Evolutionary conservation across 2,888 invertebrate genomes (phyloP).

Genomic region (Ophraella communa): DNA sequence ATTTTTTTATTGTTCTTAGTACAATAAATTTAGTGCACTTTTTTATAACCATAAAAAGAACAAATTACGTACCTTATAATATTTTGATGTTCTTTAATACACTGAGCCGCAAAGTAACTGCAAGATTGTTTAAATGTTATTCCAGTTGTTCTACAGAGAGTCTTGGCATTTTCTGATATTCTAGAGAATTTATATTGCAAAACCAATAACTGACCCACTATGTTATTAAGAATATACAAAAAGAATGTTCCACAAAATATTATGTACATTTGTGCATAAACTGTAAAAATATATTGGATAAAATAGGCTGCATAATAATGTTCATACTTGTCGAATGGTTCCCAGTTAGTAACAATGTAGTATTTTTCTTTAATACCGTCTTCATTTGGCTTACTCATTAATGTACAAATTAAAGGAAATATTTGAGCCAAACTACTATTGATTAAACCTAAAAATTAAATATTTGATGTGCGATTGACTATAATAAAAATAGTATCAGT

Average conservation of each 20-base stretch:
- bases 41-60: no score
- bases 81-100: conserved; percentile 29
- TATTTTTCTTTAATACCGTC: conserved; percentile 30
- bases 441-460: neutral
- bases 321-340: conserved; percentile 38
- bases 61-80: conserved; percentile 30
- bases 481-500: no score
- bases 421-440: conserved; percentile 11
- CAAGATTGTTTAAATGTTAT: neutral
- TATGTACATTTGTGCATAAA: conserved; percentile 30
- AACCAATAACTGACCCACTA: conserved; percentile 25
- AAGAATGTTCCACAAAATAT: conserved; percentile 29
- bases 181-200: conserved; percentile 24
- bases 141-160: neutral
- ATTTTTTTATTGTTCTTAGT: no score
- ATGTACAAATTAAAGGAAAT: conserved; percentile 34
- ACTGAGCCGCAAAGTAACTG: conserved; percentile 13
- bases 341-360: conserved; percentile 39
- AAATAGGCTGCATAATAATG: conserved; percentile 36
- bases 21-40: no score
- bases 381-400: conserved; percentile 26
- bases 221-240: conserved; percentile 26
- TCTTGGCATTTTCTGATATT: conserved; percentile 2
- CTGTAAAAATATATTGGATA: conserved; percentile 35
- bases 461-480: neutral